Evolutionary conservation across 2,113 vertebrate genomes (phyloP), one percentile per base, ranked within the genome.

Genomic region (Gnathochromis pfefferi): DNA sequence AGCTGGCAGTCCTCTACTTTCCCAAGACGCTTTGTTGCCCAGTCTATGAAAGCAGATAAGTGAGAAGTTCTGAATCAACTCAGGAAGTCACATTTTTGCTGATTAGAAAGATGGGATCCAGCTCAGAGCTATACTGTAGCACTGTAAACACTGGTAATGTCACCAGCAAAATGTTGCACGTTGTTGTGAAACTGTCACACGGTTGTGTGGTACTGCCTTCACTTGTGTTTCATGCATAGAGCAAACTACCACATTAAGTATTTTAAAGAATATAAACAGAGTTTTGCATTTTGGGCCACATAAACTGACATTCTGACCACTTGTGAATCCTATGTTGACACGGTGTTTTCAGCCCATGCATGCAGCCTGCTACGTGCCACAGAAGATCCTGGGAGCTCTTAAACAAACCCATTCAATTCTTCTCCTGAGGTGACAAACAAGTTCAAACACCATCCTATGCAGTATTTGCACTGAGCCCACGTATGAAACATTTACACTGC

Each of bases 401-500:
- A 68, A 47, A 54, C 14, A 1, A 75, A 40, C 33, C 55, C 86
- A 73, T 35, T 85, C 65, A 70, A 78, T 33, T 28, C 35, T 45
- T 35, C 33, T 78, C 54, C 23, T 17, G 17, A 84, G 7, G 82
- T 26, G 65, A 88, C 68, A 85, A 82, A 81, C 83, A 73, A 73
- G 60, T 81, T 85, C 57, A 70, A 78, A 81, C 78, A 80, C n/a
- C 42, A 55, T 4, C 47, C 58, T 83, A 57, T 87, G 31, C 58
- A 60, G 28, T 0, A 35, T 26, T 78, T 31, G 23, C 47, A n/a
- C 28, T 86, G 86, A 83, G 68, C 80, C 83, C 58, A 79, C 13
- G 35, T 70, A 88, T 91, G 85, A 96, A 96, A 96, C 93, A 96
- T 96, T 96, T 93, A 96, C 91, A 85, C 60, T 17, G 96, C 94